Evolutionary conservation across 2,113 vertebrate species (phyloP).

Genomic region (Pantherophis guttatus): DNA sequence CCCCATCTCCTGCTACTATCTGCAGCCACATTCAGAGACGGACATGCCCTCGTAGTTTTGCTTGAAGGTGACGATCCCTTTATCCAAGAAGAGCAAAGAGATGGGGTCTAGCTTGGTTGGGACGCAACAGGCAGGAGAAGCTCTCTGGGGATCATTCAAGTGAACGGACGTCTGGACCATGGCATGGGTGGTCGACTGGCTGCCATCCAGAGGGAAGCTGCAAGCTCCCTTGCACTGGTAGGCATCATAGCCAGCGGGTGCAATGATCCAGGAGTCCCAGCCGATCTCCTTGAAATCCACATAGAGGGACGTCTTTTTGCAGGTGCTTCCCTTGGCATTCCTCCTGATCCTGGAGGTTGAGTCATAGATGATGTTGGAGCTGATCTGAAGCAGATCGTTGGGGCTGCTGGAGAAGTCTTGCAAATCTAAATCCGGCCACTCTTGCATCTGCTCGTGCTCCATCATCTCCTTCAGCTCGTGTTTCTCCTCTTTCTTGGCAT

Average conservation of each 20-base stretch:
- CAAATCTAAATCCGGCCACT: constrained; percentile 67
- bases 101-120: constrained; percentile 96
- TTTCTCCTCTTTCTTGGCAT: constrained; percentile 81
- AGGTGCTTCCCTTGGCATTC: constrained; percentile 94
- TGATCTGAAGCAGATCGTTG: constrained; percentile 89
- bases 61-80: constrained; percentile 96
- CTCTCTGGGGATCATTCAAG: constrained; percentile 90
- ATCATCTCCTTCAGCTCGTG: constrained; percentile 93
- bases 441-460: constrained; percentile 79
- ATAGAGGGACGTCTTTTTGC: constrained; percentile 88
- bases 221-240: constrained; percentile 90
- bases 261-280: constrained; percentile 98
- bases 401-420: constrained; percentile 67
- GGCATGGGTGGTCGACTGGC: constrained; percentile 94
- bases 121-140: constrained; percentile 90
- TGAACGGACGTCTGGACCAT: constrained; percentile 91
- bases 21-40: constrained; percentile 94
- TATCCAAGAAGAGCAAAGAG: constrained; percentile 93
- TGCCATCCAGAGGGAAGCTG: constrained; percentile 87
- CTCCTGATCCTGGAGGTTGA: constrained; percentile 87
- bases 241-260: constrained; percentile 88
- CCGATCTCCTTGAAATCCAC: constrained; percentile 98
- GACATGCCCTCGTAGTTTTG: constrained; percentile 97
- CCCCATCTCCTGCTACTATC: constrained; percentile 77
- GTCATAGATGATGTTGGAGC: constrained; percentile 95